Evolutionary conservation across 2,888 invertebrate genomes (phyloP).

Genomic region (Desoria tigrina): DNA sequence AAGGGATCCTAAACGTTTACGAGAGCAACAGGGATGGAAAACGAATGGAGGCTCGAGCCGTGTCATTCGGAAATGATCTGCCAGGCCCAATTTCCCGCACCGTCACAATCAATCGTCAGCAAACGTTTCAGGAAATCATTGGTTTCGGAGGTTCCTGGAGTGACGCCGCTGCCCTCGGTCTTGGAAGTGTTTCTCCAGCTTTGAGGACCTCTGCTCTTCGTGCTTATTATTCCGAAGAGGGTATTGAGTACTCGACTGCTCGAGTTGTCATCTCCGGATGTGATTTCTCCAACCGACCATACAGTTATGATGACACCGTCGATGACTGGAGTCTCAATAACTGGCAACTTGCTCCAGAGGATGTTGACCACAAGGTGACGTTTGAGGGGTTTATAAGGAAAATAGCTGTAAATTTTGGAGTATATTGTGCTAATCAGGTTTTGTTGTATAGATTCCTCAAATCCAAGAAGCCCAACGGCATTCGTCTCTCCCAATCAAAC

Average conservation of each 20-base stretch:
- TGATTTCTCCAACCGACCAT: slow-evolving; percentile 45
- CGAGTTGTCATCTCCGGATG: slow-evolving; percentile 44
- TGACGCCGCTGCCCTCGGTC: slow-evolving; percentile 38
- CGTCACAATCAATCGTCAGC: slow-evolving; percentile 26
- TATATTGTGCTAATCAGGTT: too few species aligned
- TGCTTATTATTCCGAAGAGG: slow-evolving; percentile 37
- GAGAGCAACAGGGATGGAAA: slow-evolving; percentile 42
- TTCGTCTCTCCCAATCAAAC: slow-evolving; percentile 48
- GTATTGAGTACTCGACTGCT: slow-evolving; percentile 42
- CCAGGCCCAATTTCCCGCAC: slow-evolving; percentile 21
- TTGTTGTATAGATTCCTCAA: slow-evolving; percentile 43
- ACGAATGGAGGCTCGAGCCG: slow-evolving; percentile 29
- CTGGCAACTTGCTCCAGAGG: slow-evolving; percentile 70
- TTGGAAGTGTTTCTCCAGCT: slow-evolving; percentile 31
- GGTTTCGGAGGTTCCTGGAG: slow-evolving; percentile 45
- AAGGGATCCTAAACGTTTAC: slow-evolving; percentile 31
- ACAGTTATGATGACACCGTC: slow-evolving; percentile 41
- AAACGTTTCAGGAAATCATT: slow-evolving; percentile 43
- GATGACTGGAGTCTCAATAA: slow-evolving; percentile 60
- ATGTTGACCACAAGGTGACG: slow-evolving; percentile 70
- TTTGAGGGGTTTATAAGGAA: not conserved
- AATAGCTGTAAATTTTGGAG: too few species aligned
- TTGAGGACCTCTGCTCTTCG: slow-evolving; percentile 29
- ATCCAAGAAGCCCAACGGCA: slow-evolving; percentile 36
- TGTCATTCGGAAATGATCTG: slow-evolving; percentile 33